Conservation (phyloP, 2,113 vertebrate genomes). For the Triplophysa rosa region DNA sequence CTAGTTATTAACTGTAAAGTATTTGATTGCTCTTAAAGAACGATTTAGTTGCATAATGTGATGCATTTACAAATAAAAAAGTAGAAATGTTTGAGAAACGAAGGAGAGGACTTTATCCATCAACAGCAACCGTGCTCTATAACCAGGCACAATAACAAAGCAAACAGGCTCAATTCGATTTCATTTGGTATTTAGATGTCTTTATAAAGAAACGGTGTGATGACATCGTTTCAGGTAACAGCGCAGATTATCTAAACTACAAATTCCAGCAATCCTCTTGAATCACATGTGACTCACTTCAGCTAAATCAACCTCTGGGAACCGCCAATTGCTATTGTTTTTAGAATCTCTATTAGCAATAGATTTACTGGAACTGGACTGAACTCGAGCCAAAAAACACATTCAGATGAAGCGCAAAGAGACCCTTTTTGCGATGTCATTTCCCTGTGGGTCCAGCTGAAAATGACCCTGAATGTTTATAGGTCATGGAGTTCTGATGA, state of each 20-base stretch:
- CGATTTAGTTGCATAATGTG: too few species aligned
- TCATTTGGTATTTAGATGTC: background rate
- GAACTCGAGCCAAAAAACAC: slow-evolving; percentile 1
- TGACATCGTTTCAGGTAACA: background rate
- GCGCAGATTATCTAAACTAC: background rate
- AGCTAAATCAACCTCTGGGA: background rate
- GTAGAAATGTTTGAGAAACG: background rate
- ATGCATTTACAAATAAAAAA: too few species aligned
- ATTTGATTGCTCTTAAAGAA: background rate
- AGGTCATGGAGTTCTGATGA: slow-evolving; percentile 72
- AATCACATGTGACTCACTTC: slow-evolving; percentile 11
- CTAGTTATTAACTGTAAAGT: background rate
- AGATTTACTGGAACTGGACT: slow-evolving; percentile 18
- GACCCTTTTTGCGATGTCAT: background rate
- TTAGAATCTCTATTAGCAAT: background rate
- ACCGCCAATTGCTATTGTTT: slow-evolving; percentile 11
- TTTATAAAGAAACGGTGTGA: background rate
- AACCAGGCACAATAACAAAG: background rate
- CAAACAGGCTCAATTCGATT: background rate
- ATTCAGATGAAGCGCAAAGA: background rate
- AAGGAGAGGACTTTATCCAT: background rate
- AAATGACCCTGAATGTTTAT: slow-evolving; percentile 56
- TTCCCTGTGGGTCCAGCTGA: slow-evolving; percentile 25
- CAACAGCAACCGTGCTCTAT: too few species aligned
- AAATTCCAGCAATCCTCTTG: background rate